Percentiles rank a stretch among this genome's conserved stretches.
Evolutionary conservation across 2,113 vertebrate genomes (phyloP).

Genomic region (Zosterops borbonicus): DNA sequence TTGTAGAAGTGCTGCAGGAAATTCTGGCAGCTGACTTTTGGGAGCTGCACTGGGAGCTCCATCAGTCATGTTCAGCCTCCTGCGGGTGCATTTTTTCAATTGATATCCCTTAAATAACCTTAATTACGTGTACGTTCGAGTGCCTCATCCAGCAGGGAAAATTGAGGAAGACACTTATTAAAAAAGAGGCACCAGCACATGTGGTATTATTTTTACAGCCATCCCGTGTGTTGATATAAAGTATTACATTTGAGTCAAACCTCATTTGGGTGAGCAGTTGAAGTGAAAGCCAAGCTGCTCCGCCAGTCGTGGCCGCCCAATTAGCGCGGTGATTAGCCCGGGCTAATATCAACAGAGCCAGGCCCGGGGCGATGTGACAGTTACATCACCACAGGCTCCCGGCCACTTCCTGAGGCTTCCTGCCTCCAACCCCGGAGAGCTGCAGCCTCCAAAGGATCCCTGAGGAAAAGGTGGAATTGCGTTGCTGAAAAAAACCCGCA

Average conservation of each 20-base stretch:
- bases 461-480: not conserved
- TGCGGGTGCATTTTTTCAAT: conserved; percentile 67
- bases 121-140: conserved; percentile 69
- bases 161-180: conserved; percentile 86
- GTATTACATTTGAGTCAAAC: conserved; percentile 84
- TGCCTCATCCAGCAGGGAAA: conserved; percentile 75
- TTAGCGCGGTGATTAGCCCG: conserved; percentile 79
- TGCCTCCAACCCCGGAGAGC: not conserved
- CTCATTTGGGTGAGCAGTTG: conserved; percentile 79
- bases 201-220: conserved; percentile 82
- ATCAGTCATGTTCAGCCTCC: conserved; percentile 36
- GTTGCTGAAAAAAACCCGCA: not conserved
- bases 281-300: conserved; percentile 77
- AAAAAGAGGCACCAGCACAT: conserved; percentile 76
- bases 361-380: conserved; percentile 71
- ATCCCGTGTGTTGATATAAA: conserved; percentile 81
- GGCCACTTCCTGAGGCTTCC: conserved; percentile 46
- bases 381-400: conserved; percentile 62
- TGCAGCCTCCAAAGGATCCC: not conserved
- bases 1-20: not conserved
- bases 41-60: not conserved
- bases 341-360: conserved; percentile 79
- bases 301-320: conserved; percentile 69
- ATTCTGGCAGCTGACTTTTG: not conserved
- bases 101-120: conserved; percentile 76